Percentiles rank a stretch among this genome's conserved stretches.
These are phyloP conservation scores for Anoplopoma fimbria DNA, from an alignment of 2,113 vertebrate species.

Conservation along the genomic window DNA sequence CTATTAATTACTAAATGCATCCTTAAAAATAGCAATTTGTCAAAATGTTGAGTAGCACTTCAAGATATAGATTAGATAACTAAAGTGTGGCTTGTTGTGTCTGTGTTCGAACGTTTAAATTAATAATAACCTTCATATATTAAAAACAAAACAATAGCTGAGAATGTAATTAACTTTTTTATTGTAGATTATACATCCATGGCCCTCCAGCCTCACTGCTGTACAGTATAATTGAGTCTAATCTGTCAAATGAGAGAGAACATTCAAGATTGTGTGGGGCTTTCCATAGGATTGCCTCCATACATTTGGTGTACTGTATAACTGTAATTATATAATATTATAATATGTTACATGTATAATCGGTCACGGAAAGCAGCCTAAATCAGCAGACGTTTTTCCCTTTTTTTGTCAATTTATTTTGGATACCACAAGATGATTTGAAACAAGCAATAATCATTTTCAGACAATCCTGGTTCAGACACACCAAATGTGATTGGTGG, in stretches of 20 bases:
- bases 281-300: constrained; percentile 14
- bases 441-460: not conserved
- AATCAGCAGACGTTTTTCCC: not conserved
- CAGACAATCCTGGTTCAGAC: too few relatives aligned
- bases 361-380: not conserved
- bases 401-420: not conserved
- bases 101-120: not conserved
- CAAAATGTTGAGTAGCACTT: not conserved
- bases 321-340: too few relatives aligned
- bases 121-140: not conserved
- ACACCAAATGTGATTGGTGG: not conserved
- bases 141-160: not conserved
- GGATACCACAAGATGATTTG: not conserved
- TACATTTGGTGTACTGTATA: constrained; percentile 3
- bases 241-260: constrained; percentile 12
- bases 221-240: constrained; percentile 1
- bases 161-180: not conserved
- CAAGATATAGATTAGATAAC: not conserved
- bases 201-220: not conserved
- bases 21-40: not conserved
- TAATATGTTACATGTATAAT: too few relatives aligned
- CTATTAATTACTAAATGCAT: not conserved
- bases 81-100: not conserved
- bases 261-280: not conserved
- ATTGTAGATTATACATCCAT: not conserved